Conservation (phyloP, 2,888 invertebrate species). For the Uloborus plumipes region DNA sequence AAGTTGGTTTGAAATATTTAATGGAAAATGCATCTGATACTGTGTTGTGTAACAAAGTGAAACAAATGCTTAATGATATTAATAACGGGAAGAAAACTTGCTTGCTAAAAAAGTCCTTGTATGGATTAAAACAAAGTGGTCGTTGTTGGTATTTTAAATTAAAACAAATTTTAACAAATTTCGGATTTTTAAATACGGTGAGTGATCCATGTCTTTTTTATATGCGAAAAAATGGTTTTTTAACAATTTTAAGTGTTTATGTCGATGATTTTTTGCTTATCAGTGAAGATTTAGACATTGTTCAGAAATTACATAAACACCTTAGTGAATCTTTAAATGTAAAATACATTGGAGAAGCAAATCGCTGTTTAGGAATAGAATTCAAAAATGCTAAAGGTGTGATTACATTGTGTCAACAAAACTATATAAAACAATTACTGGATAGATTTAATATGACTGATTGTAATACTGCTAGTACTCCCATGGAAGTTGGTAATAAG, state of each 20-base stretch:
- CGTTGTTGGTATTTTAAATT: not conserved
- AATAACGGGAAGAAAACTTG: not conserved
- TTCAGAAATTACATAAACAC: not conserved
- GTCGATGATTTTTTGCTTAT: conserved; percentile 1
- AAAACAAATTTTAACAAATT: not conserved
- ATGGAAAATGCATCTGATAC: not conserved
- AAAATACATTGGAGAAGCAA: conserved; percentile 5
- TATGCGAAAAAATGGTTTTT: not conserved
- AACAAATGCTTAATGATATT: not conserved
- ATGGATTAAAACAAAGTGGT: not conserved
- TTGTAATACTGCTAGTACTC: not conserved
- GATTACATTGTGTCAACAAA: not conserved
- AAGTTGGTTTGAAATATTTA: not conserved
- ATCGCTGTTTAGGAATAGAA: conserved; percentile 18
- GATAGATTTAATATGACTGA: not conserved
- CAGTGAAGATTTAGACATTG: not conserved
- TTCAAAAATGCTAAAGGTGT: not conserved
- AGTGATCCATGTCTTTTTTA: conserved; percentile 2
- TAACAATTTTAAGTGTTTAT: not conserved
- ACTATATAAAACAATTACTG: not conserved
- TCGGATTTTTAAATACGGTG: not conserved
- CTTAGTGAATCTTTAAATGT: not conserved
- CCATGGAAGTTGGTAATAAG: too few species aligned
- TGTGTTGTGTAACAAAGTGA: not conserved
- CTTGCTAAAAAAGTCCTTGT: not conserved